Percentiles rank a stretch among this genome's conserved stretches.
Conservation (phyloP, 1,140 invertebrate genomes). For the Prorops nasuta region DNA sequence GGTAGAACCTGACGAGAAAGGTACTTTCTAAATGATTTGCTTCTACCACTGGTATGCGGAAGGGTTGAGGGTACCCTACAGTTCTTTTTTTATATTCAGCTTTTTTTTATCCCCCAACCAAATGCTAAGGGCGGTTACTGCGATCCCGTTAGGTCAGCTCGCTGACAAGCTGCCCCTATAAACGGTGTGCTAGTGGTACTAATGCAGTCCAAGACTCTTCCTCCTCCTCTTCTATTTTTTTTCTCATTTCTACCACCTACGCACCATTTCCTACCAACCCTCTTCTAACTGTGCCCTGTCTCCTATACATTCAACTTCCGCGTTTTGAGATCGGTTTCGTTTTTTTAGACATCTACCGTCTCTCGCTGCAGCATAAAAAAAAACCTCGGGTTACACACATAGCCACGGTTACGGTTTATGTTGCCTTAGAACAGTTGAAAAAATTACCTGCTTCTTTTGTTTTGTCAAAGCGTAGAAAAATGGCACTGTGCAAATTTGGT, state of each 20-base stretch:
- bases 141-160: conserved; percentile 37
- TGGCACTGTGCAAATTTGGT: too few species aligned
- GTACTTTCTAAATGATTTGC: conserved; percentile 35
- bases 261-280: conserved; percentile 14
- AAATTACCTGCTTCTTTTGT: too few species aligned
- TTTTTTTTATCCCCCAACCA: conserved; percentile 26
- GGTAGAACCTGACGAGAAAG: conserved; percentile 7
- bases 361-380: too few species aligned
- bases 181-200: conserved; percentile 9
- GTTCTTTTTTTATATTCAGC: conserved; percentile 17
- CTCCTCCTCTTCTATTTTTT: conserved; percentile 5
- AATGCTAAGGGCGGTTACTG: conserved; percentile 27
- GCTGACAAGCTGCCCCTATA: conserved; percentile 35
- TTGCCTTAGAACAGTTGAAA: too few species aligned
- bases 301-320: conserved; percentile 33
- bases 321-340: conserved; percentile 15
- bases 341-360: conserved; percentile 7
- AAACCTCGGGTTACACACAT: too few species aligned
- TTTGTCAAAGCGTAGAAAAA: too few species aligned
- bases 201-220: conserved; percentile 10
- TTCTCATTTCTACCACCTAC: background rate
- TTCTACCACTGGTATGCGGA: conserved; percentile 32
- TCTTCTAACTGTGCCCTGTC: conserved; percentile 32
- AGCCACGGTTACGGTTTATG: too few species aligned
- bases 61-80: conserved; percentile 37